A percentile compares a stretch with the other conserved stretches of the same genome.
phyloP scores from a whole-genome alignment of 2,113 vertebrate species.

The Gobius niger region DNA sequence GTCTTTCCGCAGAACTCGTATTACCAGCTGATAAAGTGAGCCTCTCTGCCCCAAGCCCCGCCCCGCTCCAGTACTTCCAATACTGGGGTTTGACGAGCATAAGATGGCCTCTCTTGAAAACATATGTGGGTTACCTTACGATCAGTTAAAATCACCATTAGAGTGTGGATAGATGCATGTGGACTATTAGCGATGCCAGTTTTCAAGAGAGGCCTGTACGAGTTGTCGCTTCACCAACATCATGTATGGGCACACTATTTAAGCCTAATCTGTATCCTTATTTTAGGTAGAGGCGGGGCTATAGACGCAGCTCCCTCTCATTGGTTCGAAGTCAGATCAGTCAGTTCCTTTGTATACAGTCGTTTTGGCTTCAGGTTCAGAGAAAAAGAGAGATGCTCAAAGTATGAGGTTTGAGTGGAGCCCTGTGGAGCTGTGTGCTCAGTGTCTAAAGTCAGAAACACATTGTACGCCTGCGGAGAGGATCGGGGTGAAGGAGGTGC shows the following conservation, averaged over 20 bases:
- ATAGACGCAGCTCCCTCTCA: not conserved
- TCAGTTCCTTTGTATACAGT: constrained; percentile 47
- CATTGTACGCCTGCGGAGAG: constrained; percentile 18
- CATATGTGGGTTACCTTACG: too few species aligned
- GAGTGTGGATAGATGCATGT: too few species aligned
- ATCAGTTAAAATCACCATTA: too few species aligned
- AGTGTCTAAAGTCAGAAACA: constrained; percentile 44
- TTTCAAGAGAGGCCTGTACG: too few species aligned
- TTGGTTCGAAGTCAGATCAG: not conserved
- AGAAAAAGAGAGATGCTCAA: constrained; percentile 35
- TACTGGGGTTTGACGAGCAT: too few species aligned
- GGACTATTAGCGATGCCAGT: too few species aligned
- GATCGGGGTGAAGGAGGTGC: constrained; percentile 26
- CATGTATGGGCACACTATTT: too few species aligned
- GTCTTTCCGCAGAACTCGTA: constrained; percentile 62
- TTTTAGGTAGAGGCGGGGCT: not conserved
- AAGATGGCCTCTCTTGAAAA: too few species aligned
- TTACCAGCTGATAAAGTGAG: constrained; percentile 57
- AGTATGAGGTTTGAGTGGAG: constrained; percentile 32
- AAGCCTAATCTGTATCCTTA: too few species aligned
- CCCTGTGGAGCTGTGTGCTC: constrained; percentile 35
- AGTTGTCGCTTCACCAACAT: too few species aligned
- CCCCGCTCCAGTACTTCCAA: not conserved
- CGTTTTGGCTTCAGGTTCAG: constrained; percentile 32
- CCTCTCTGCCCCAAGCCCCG: not conserved